phyloP scores from a whole-genome alignment of 2,113 vertebrate genomes.

The Dipodomys spectabilis region DNA sequence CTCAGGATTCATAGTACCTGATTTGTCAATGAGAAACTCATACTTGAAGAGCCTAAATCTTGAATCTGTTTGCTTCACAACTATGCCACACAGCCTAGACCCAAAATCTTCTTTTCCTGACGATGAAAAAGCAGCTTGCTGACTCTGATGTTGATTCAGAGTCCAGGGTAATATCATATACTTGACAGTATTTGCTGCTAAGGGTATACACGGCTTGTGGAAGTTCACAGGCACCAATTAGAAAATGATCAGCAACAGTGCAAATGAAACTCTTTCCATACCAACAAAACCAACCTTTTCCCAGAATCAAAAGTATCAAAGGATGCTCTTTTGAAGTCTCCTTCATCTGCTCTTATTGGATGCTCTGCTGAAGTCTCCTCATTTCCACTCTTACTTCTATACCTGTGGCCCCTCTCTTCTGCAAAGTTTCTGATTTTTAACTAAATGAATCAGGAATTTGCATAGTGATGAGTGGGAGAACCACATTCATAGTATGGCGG shows the following conservation, averaged over 20 bases:
- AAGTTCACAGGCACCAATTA: neutral
- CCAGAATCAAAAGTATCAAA: neutral
- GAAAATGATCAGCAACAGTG: neutral
- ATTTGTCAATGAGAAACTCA: neutral
- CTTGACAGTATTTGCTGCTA: neutral
- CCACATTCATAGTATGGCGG: neutral
- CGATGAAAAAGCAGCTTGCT: neutral
- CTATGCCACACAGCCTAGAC: neutral
- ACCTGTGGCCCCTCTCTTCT: neutral
- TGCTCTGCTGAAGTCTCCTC: neutral
- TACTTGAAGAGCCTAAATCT: neutral
- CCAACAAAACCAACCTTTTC: neutral
- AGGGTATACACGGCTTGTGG: neutral
- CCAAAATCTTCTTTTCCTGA: neutral
- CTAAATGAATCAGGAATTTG: neutral
- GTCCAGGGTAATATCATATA: neutral
- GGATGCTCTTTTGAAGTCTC: neutral
- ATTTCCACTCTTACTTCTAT: neutral
- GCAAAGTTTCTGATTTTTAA: neutral
- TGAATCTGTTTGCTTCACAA: neutral
- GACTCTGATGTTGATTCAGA: conserved; percentile 22
- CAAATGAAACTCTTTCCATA: conserved; percentile 17
- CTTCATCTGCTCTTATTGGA: neutral
- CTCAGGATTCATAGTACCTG: neutral
- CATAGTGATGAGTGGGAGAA: neutral